Percentiles rank a stretch among this genome's conserved stretches.
phyloP scores from a whole-genome alignment of 2,888 invertebrate genomes.

The Ichneumoninae sp. region DNA sequence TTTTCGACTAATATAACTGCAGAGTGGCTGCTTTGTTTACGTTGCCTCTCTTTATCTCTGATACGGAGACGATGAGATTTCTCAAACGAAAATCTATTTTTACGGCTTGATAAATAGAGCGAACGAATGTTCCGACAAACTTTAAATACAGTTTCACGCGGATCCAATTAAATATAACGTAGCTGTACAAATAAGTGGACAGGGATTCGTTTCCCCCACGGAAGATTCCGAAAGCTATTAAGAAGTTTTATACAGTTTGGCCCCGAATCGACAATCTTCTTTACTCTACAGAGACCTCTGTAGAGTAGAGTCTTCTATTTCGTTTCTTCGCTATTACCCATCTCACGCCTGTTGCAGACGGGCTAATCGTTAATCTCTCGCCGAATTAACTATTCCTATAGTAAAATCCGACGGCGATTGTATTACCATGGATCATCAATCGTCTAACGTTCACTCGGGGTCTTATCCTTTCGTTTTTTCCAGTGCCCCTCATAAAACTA shows the following conservation, averaged over 20 bases:
- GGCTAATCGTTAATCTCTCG: background rate
- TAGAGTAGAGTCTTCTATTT: background rate
- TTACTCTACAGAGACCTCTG: background rate
- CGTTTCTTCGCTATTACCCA: conserved; percentile 2
- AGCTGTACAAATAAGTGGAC: background rate
- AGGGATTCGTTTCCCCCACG: background rate
- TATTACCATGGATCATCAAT: conserved; percentile 24
- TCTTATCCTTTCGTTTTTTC: background rate
- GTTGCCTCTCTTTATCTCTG: background rate
- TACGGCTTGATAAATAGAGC: conserved; percentile 7
- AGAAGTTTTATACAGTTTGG: background rate
- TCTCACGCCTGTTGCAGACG: background rate
- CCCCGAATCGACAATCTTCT: conserved; percentile 1
- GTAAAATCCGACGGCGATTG: background rate
- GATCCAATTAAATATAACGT: background rate
- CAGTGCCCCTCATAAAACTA: conserved; percentile 9
- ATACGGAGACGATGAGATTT: background rate
- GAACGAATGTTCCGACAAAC: background rate
- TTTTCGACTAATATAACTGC: background rate
- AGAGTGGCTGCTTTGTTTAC: conserved; percentile 4
- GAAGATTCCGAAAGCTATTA: conserved; percentile 1
- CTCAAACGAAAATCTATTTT: background rate
- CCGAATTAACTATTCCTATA: background rate
- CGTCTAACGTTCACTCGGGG: background rate
- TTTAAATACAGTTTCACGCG: conserved; percentile 5